Conservation (phyloP, 2,888 invertebrate genomes). For the Tipula helvola region DNA sequence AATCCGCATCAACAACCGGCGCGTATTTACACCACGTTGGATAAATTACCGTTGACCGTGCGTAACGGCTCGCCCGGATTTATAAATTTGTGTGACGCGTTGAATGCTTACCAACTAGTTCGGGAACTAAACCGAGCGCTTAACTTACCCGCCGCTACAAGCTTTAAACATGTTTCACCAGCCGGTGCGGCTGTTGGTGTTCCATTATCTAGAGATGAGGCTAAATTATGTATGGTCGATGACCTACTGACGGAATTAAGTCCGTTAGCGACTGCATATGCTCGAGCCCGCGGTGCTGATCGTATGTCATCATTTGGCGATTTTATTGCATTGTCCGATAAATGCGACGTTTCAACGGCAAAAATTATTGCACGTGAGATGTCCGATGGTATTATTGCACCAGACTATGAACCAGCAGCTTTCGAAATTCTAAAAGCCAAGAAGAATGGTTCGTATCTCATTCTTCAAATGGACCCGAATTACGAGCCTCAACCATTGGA, state of each 20-base stretch:
- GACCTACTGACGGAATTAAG: slow-evolving; percentile 62
- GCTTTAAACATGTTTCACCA: slow-evolving; percentile 97
- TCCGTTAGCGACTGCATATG: slow-evolving; percentile 84
- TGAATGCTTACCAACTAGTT: slow-evolving; percentile 96
- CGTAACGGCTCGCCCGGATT: slow-evolving; percentile 93
- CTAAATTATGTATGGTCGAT: slow-evolving; percentile 85
- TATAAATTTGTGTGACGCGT: slow-evolving; percentile 93
- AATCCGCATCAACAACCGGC: slow-evolving; percentile 98
- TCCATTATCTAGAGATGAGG: slow-evolving; percentile 63
- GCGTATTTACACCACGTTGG: slow-evolving; percentile 70
- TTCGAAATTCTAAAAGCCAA: slow-evolving; percentile 81
- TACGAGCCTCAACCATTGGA: slow-evolving; percentile 76
- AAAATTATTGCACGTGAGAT: slow-evolving; percentile 86
- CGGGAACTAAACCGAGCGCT: slow-evolving; percentile 70
- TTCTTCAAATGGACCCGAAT: slow-evolving; percentile 77
- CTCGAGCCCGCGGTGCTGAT: slow-evolving; percentile 92
- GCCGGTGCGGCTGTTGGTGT: slow-evolving; percentile 91
- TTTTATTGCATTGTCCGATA: slow-evolving; percentile 87
- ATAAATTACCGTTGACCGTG: slow-evolving; percentile 72
- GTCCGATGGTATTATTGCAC: slow-evolving; percentile 97
- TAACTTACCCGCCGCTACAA: slow-evolving; percentile 80
- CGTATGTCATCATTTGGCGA: slow-evolving; percentile 99
- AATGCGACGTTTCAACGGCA: slow-evolving; percentile 83
- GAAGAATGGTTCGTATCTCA: slow-evolving; percentile 85
- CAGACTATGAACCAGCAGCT: slow-evolving; percentile 75